These are phyloP conservation scores for Danio choprae DNA, from an alignment of 2,797 vertebrate species.

Conservation along the genomic window DNA sequence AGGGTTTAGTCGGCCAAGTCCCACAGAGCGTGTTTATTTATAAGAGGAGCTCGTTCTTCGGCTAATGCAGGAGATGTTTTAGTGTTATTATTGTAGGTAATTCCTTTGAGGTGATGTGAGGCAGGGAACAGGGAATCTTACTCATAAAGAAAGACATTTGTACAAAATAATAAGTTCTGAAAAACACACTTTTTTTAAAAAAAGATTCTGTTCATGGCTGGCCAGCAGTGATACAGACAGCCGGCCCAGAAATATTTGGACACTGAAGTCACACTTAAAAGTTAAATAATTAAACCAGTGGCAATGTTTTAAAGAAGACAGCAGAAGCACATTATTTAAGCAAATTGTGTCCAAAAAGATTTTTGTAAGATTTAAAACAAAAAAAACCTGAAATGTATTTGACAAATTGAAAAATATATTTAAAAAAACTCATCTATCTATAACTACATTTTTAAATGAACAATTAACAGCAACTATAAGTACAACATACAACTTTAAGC, in stretches of 20 bases:
- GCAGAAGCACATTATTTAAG: neutral
- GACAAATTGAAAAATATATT: too few relatives aligned
- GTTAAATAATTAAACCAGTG: neutral
- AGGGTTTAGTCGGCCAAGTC: conserved; percentile 31
- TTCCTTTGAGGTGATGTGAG: conserved; percentile 74
- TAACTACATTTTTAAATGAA: too few relatives aligned
- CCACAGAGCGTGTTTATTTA: conserved; percentile 67
- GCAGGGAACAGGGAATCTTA: conserved; percentile 53
- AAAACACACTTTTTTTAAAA: neutral
- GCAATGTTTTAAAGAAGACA: neutral
- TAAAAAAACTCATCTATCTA: too few relatives aligned
- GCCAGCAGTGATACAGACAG: neutral
- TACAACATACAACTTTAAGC: too few relatives aligned
- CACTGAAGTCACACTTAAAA: neutral
- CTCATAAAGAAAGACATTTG: neutral
- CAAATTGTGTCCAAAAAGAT: neutral
- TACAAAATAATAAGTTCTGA: conserved; percentile 2
- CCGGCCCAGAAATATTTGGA: neutral
- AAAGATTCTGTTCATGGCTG: neutral
- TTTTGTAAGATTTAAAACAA: neutral
- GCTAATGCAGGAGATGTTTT: conserved; percentile 46
- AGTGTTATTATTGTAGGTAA: conserved; percentile 72
- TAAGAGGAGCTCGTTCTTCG: conserved; percentile 62
- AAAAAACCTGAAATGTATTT: neutral
- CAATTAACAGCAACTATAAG: too few relatives aligned